Evolutionary conservation across 2,113 vertebrate species (phyloP).

Genomic region (Bolborhynchus lineola): DNA sequence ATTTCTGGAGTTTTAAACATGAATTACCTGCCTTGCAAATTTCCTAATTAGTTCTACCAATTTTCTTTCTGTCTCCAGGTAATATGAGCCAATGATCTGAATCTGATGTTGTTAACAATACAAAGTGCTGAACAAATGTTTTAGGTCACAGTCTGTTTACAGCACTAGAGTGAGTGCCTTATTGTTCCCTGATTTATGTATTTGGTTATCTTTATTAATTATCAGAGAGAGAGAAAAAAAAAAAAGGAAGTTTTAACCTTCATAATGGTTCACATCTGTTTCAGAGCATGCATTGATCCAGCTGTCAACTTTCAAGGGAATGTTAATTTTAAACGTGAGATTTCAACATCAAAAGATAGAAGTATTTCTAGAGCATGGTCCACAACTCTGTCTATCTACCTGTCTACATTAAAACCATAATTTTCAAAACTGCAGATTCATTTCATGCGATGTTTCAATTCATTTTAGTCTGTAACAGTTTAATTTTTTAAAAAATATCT

Average conservation of each 20-base stretch:
- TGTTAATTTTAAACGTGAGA: background rate
- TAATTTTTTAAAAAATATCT: background rate
- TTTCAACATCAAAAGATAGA: background rate
- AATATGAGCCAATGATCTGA: slow-evolving; percentile 68
- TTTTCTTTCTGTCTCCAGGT: slow-evolving; percentile 67
- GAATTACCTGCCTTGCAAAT: slow-evolving; percentile 59
- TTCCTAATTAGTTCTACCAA: slow-evolving; percentile 63
- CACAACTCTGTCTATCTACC: background rate
- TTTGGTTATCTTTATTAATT: background rate
- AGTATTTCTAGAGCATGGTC: background rate
- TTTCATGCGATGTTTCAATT: background rate
- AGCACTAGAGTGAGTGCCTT: background rate
- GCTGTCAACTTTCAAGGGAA: background rate
- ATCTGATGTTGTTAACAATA: slow-evolving; percentile 64
- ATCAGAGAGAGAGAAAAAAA: background rate
- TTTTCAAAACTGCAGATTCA: background rate
- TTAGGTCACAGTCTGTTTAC: slow-evolving; percentile 60
- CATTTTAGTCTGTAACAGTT: background rate
- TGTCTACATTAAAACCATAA: background rate
- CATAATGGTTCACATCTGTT: background rate
- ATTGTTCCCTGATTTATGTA: slow-evolving; percentile 24
- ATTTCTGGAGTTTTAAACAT: slow-evolving; percentile 38
- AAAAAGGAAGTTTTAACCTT: background rate
- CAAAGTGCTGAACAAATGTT: slow-evolving; percentile 62
- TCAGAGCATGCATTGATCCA: background rate